Evolutionary conservation across 1,140 invertebrate species (phyloP).

Genomic region (Drosophila pachea): DNA sequence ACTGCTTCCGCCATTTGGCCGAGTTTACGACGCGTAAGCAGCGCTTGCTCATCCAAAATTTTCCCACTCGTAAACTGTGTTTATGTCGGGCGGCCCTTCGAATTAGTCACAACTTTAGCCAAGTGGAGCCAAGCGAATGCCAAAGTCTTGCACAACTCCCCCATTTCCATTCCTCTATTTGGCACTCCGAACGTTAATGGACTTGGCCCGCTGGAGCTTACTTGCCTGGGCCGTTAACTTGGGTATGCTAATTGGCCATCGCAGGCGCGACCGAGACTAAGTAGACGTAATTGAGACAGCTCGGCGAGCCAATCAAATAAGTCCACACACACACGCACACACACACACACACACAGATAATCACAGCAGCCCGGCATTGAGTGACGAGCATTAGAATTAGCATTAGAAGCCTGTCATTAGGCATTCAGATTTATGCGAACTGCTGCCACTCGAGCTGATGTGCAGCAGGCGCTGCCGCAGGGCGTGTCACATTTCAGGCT

Average conservation of each 20-base stretch:
- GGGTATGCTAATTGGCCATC: constrained; percentile 14
- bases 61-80: constrained; percentile 12
- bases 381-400: constrained; percentile 28
- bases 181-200: not conserved
- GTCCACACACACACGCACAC: too few relatives aligned
- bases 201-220: constrained; percentile 4
- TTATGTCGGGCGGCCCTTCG: not conserved
- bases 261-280: too few relatives aligned
- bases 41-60: not conserved
- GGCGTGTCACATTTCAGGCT: constrained; percentile 29
- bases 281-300: constrained; percentile 23
- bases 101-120: not conserved
- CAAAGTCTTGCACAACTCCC: not conserved
- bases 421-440: constrained; percentile 56
- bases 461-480: not conserved
- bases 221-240: not conserved
- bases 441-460: constrained; percentile 35
- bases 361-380: too few relatives aligned
- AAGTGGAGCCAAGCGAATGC: not conserved
- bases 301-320: constrained; percentile 22
- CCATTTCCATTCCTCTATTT: too few relatives aligned
- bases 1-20: not conserved
- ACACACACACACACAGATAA: too few relatives aligned
- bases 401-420: constrained; percentile 43
- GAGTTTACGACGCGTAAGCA: too few relatives aligned